Conservation (phyloP, 2,113 vertebrate species). For the Pachycephala philippinensis region DNA sequence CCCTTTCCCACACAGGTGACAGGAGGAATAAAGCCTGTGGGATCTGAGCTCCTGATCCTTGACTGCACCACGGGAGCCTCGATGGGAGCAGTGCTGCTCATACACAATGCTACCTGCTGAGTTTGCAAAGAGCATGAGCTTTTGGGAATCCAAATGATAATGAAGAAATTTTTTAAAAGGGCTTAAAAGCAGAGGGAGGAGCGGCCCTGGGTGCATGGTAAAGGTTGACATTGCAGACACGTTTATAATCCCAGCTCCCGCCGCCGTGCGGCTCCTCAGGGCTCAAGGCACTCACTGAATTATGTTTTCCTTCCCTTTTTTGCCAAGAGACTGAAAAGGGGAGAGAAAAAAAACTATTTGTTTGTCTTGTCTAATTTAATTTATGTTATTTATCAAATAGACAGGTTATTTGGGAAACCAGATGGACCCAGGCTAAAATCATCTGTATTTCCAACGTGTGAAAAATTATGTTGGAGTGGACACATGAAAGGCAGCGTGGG, state of each 20-base stretch:
- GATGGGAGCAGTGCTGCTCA: background rate
- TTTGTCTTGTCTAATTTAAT: constrained; percentile 85
- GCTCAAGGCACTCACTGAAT: constrained; percentile 52
- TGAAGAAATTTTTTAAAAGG: background rate
- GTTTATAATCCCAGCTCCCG: constrained; percentile 29
- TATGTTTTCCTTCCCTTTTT: constrained; percentile 48
- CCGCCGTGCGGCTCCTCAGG: background rate
- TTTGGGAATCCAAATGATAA: background rate
- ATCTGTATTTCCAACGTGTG: constrained; percentile 76
- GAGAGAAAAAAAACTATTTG: constrained; percentile 67
- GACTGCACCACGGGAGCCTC: accelerated
- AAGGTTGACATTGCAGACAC: constrained; percentile 65
- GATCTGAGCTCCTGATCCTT: background rate
- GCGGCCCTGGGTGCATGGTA: accelerated
- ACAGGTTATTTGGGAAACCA: constrained; percentile 86
- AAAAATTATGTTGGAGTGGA: constrained; percentile 73
- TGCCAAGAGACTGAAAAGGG: constrained; percentile 42
- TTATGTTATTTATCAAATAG: constrained; percentile 85
- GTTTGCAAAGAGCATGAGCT: background rate
- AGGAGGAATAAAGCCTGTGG: background rate
- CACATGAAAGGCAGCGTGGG: background rate
- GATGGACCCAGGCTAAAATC: constrained; percentile 83
- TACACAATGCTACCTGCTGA: accelerated
- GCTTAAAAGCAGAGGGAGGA: background rate
- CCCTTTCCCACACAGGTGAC: background rate